These are phyloP conservation scores for Hyles euphorbiae DNA, from an alignment of 1,140 invertebrate species.

Conservation along the genomic window DNA sequence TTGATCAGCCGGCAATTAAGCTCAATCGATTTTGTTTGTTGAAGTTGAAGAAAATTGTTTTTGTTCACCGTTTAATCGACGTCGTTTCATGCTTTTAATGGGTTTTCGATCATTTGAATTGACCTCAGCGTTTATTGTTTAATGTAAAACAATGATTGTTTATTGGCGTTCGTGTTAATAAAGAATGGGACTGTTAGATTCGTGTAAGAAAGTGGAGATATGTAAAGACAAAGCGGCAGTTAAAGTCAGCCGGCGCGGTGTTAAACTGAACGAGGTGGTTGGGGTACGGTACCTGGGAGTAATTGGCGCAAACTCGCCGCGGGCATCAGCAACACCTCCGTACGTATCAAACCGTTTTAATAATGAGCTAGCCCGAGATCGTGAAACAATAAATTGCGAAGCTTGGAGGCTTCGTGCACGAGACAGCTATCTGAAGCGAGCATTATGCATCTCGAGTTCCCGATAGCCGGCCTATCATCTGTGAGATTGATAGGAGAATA, in stretches of 20 bases:
- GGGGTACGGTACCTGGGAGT: constrained; percentile 42
- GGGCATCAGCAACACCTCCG: constrained; percentile 67
- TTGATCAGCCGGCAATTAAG: constrained; percentile 73
- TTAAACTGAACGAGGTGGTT: constrained; percentile 58
- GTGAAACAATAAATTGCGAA: constrained; percentile 75
- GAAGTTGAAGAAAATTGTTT: constrained; percentile 73
- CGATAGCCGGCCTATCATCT: constrained; percentile 70
- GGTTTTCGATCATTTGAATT: constrained; percentile 50
- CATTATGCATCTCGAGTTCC: constrained; percentile 66
- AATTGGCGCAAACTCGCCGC: constrained; percentile 60
- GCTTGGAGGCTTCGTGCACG: constrained; percentile 70
- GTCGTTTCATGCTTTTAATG: constrained; percentile 62
- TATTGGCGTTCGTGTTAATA: constrained; percentile 21
- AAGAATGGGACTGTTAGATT: constrained; percentile 15
- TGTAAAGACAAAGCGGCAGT: constrained; percentile 41
- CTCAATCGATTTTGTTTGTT: constrained; percentile 72
- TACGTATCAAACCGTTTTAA: constrained; percentile 73
- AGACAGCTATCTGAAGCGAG: constrained; percentile 69
- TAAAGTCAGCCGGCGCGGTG: constrained; percentile 51
- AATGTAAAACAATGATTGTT: constrained; percentile 36
- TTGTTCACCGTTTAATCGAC: constrained; percentile 64
- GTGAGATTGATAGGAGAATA: constrained; percentile 71
- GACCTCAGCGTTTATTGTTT: constrained; percentile 42
- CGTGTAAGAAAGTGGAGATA: constrained; percentile 24
- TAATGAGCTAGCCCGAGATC: constrained; percentile 70